Evolutionary conservation across 1,140 invertebrate species (phyloP).

Genomic region (Caenorhabditis remanei): DNA sequence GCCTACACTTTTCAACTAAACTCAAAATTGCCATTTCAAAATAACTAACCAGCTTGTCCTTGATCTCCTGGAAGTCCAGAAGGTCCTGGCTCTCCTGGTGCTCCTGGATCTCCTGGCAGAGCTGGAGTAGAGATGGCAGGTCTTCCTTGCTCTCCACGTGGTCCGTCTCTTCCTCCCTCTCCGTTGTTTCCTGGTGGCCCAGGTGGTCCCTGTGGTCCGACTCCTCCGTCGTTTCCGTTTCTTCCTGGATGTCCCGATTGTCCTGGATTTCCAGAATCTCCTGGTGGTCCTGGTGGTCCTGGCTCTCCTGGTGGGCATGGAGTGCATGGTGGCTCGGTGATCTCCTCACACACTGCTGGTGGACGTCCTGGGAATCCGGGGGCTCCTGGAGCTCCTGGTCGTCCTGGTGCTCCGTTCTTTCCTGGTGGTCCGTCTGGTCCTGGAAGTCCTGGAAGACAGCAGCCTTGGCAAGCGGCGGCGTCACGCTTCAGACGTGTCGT

Average conservation of each 20-base stretch:
- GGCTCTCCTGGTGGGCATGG: conserved; percentile 76
- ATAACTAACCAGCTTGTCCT: conserved; percentile 64
- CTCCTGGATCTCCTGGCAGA: conserved; percentile 76
- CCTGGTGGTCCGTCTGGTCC: conserved; percentile 74
- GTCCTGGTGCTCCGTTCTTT: conserved; percentile 73
- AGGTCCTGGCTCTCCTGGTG: conserved; percentile 72
- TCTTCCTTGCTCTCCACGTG: conserved; percentile 75
- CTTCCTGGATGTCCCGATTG: conserved; percentile 67
- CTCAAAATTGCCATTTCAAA: neutral
- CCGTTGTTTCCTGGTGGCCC: conserved; percentile 71
- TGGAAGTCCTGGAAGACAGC: conserved; percentile 75
- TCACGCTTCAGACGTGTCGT: conserved; percentile 59
- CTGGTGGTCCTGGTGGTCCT: conserved; percentile 67
- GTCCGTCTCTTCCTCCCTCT: conserved; percentile 71
- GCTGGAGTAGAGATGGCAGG: conserved; percentile 77
- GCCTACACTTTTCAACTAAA: too few species aligned
- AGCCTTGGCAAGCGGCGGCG: conserved; percentile 66
- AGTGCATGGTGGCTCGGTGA: conserved; percentile 76
- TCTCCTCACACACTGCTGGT: conserved; percentile 76
- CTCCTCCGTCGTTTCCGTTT: conserved; percentile 72
- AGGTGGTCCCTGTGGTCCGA: conserved; percentile 70
- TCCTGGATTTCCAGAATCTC: conserved; percentile 71
- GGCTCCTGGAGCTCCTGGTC: conserved; percentile 73
- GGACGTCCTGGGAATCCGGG: conserved; percentile 77
- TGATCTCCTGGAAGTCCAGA: conserved; percentile 71